Evolutionary conservation across 1,140 invertebrate species (phyloP).

Genomic region (Drepana arcuata): DNA sequence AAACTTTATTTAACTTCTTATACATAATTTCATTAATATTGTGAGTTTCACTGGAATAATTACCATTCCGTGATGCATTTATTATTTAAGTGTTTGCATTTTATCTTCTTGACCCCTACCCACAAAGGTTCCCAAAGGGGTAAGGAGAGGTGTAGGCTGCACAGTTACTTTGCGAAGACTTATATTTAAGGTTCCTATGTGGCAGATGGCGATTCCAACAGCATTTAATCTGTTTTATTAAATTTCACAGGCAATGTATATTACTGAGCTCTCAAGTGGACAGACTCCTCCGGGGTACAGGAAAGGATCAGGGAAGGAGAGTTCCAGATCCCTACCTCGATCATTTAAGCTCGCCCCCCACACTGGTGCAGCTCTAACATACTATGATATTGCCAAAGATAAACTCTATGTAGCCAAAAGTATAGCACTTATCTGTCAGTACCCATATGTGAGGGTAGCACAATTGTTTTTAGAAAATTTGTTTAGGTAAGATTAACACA

Average conservation of each 20-base stretch:
- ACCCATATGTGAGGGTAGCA: conserved; percentile 90
- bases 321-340: conserved; percentile 85
- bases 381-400: conserved; percentile 95
- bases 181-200: too few relatives aligned
- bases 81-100: too few relatives aligned
- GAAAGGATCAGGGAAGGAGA: conserved; percentile 73
- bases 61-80: too few relatives aligned
- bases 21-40: too few relatives aligned
- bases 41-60: too few relatives aligned
- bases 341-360: conserved; percentile 90
- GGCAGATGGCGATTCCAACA: too few relatives aligned
- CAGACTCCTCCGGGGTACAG: conserved; percentile 76
- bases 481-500: conserved; percentile 83
- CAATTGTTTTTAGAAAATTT: conserved; percentile 89
- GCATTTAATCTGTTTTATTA: too few relatives aligned
- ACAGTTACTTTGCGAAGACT: too few relatives aligned
- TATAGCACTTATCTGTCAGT: conserved; percentile 91
- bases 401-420: conserved; percentile 95
- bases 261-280: conserved; percentile 88
- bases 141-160: too few relatives aligned
- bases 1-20: too few relatives aligned
- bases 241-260: conserved; percentile 92
- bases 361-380: conserved; percentile 82
- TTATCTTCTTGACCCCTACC: too few relatives aligned
- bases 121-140: too few relatives aligned